These are phyloP conservation scores for Conopomorpha cramerella DNA, from an alignment of 1,140 invertebrate species.

Conservation along the genomic window DNA sequence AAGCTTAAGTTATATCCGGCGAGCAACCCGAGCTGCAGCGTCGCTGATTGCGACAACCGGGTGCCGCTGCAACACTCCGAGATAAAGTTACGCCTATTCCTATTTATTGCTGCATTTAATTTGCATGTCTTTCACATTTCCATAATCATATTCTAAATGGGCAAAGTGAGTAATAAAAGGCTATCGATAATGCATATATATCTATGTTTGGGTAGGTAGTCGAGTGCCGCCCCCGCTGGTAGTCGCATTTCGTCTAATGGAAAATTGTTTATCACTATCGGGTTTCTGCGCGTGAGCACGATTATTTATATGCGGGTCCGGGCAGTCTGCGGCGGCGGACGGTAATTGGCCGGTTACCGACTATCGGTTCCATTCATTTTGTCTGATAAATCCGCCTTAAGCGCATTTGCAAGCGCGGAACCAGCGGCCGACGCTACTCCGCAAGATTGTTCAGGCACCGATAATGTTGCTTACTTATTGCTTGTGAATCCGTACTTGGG, in stretches of 20 bases:
- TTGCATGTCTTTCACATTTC: constrained; percentile 36
- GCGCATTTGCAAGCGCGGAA: neutral
- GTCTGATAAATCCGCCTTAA: constrained; percentile 25
- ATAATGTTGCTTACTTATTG: neutral
- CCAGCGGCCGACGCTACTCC: neutral
- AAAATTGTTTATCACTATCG: constrained; percentile 44
- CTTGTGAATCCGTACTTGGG: neutral
- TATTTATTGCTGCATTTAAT: constrained; percentile 40
- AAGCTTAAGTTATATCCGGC: no score
- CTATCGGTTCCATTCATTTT: constrained; percentile 49
- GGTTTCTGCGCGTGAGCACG: constrained; percentile 32
- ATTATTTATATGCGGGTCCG: constrained; percentile 36
- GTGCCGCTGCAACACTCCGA: no score
- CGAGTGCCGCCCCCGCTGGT: constrained; percentile 13
- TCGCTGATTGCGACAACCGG: no score
- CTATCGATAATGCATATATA: constrained; percentile 18
- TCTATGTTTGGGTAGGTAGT: constrained; percentile 31
- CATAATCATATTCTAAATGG: constrained; percentile 45
- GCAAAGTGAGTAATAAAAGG: constrained; percentile 39
- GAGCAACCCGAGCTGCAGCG: no score
- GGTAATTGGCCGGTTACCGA: constrained; percentile 44
- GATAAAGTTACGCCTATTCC: no score
- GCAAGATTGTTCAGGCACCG: constrained; percentile 7
- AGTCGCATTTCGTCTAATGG: constrained; percentile 23
- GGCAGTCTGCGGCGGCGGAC: constrained; percentile 21